phyloP scores from a whole-genome alignment of 2,888 invertebrate species.

The Philhelius pedissequus region DNA sequence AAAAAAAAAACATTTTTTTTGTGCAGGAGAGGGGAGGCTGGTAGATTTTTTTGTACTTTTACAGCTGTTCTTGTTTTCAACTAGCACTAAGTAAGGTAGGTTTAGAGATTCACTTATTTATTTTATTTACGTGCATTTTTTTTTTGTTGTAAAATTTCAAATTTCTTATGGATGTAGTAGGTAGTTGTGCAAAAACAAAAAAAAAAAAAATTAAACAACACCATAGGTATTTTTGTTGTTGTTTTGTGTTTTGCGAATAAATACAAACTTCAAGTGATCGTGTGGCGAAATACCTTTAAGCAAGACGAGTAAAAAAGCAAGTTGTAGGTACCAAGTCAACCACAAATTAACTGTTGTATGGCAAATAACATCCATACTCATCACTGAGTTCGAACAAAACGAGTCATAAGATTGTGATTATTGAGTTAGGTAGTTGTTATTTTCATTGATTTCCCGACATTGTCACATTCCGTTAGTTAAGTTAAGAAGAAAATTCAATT shows the following conservation, averaged over 20 bases:
- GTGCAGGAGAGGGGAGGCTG: not conserved
- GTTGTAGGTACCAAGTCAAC: conserved; percentile 7
- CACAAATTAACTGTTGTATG: conserved; percentile 7
- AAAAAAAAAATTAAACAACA: not conserved
- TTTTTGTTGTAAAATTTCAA: not conserved
- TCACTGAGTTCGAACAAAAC: not conserved
- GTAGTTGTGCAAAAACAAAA: not conserved
- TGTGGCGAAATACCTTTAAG: conserved; percentile 22
- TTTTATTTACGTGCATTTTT: not conserved
- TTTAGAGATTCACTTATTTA: not conserved
- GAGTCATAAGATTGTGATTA: not conserved
- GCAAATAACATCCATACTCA: conserved; percentile 3
- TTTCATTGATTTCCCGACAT: conserved; percentile 15
- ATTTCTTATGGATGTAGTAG: not conserved
- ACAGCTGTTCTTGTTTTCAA: conserved; percentile 15
- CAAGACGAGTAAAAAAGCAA: not conserved
- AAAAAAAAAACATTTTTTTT: not conserved
- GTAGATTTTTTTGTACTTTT: not conserved
- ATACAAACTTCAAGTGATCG: conserved; percentile 1
- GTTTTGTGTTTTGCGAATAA: not conserved
- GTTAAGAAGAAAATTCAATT: not conserved
- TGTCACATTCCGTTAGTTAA: conserved; percentile 9
- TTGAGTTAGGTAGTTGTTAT: not conserved
- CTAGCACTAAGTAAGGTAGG: not conserved
- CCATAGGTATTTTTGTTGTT: not conserved